phyloP scores from a whole-genome alignment of 2,113 vertebrate genomes.

The Brevimyrus niger region DNA sequence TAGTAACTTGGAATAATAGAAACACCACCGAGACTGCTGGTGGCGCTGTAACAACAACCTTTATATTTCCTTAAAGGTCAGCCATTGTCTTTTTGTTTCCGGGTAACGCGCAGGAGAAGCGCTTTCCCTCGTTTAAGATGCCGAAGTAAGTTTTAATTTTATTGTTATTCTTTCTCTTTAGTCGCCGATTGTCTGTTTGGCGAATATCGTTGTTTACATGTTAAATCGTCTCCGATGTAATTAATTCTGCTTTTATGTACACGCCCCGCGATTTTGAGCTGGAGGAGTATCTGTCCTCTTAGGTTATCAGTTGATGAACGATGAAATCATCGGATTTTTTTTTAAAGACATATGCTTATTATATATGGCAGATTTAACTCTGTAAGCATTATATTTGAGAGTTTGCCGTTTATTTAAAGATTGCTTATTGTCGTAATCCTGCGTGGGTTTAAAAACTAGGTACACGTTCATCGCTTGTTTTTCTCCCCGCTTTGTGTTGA shows the following conservation, averaged over 20 bases:
- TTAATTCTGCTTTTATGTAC: background rate
- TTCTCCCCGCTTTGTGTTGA: background rate
- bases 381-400: background rate
- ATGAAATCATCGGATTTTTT: background rate
- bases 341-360: background rate
- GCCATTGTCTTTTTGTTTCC: constrained; percentile 29
- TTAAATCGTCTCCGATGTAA: background rate
- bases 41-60: background rate
- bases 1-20: background rate
- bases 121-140: constrained; percentile 39
- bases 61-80: background rate
- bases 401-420: background rate
- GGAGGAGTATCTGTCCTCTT: background rate
- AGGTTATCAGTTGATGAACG: background rate
- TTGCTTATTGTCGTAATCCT: background rate
- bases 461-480: background rate
- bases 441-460: background rate
- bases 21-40: background rate
- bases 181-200: background rate
- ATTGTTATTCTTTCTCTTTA: background rate
- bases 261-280: background rate
- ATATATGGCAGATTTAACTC: background rate
- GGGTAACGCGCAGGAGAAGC: constrained; percentile 27
- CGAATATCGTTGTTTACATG: background rate
- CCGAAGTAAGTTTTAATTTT: constrained; percentile 50